These are phyloP conservation scores for Fratercula arctica DNA, from an alignment of 2,797 vertebrate species.

Conservation along the genomic window DNA sequence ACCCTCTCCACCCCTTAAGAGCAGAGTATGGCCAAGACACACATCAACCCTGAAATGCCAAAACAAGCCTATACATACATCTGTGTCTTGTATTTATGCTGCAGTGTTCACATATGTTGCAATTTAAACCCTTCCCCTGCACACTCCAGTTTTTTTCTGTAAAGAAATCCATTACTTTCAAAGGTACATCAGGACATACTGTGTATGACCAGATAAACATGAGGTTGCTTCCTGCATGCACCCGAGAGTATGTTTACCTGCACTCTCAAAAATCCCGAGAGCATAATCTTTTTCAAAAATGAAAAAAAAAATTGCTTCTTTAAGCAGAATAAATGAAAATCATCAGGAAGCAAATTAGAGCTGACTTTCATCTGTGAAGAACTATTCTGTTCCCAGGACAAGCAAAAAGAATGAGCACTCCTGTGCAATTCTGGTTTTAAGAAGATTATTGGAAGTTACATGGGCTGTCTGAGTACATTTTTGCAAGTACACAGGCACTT, in stretches of 20 bases:
- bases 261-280: neutral
- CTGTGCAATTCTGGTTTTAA: neutral
- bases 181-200: neutral
- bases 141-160: neutral
- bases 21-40: neutral
- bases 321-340: neutral
- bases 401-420: neutral
- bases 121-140: neutral
- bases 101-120: accelerated
- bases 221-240: neutral
- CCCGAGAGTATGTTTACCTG: neutral
- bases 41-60: neutral
- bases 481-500: neutral
- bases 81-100: neutral
- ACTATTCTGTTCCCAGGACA: neutral
- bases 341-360: neutral
- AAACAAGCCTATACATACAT: neutral
- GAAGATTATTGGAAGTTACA: neutral
- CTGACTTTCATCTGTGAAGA: neutral
- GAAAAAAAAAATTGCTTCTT: neutral
- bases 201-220: neutral
- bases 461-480: neutral
- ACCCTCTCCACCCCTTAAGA: neutral
- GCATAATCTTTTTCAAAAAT: neutral
- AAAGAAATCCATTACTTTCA: neutral